Evolutionary conservation across 1,140 invertebrate species (phyloP).

Genomic region (Lanistes nyassanus): DNA sequence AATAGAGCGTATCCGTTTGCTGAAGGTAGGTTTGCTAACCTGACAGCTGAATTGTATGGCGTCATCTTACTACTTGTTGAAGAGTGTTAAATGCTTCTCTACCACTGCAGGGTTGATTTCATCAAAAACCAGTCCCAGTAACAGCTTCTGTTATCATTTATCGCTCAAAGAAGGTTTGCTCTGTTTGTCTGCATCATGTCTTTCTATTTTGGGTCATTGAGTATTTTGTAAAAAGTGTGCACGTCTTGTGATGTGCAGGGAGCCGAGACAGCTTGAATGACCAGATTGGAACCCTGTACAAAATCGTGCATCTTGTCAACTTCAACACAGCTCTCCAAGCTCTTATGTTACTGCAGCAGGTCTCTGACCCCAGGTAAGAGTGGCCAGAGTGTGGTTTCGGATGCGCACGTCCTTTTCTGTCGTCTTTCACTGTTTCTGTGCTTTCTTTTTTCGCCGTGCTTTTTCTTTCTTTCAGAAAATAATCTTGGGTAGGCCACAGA

Average conservation of each 20-base stretch:
- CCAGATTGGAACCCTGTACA: conserved; percentile 87
- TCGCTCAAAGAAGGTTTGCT: neutral
- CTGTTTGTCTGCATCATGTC: neutral
- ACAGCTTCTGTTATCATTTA: neutral
- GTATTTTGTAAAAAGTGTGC: neutral
- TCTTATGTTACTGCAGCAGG: conserved; percentile 85
- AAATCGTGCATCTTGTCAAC: conserved; percentile 82
- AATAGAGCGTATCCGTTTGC: conserved; percentile 87
- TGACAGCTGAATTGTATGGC: neutral
- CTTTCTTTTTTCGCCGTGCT: neutral
- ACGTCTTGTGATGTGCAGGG: conserved; percentile 59
- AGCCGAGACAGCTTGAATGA: conserved; percentile 70
- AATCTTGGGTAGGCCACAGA: too few relatives aligned
- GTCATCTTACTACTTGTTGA: neutral
- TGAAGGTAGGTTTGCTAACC: conserved; percentile 65
- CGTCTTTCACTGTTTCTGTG: neutral
- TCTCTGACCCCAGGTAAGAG: conserved; percentile 73
- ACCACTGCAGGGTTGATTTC: neutral
- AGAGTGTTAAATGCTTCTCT: neutral
- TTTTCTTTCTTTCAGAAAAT: neutral
- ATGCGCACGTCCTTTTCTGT: neutral
- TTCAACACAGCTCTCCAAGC: conserved; percentile 89
- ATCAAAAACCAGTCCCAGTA: neutral
- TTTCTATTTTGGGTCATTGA: neutral
- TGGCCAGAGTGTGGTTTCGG: neutral